Percentiles rank a stretch among this genome's conserved stretches.
Evolutionary conservation across 2,888 invertebrate genomes (phyloP).

Genomic region (Volucella bombylans): DNA sequence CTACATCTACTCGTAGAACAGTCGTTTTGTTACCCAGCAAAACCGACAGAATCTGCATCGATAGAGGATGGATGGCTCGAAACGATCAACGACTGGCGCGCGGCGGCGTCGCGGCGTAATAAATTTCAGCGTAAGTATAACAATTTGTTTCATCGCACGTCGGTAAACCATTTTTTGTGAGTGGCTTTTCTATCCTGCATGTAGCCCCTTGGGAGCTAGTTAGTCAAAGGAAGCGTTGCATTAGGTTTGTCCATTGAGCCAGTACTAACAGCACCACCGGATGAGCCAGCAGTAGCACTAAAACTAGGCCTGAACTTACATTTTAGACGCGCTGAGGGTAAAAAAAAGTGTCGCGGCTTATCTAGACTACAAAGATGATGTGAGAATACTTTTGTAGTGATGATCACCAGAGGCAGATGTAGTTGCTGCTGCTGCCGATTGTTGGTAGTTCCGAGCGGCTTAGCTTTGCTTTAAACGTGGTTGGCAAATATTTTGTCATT

Average conservation of each 20-base stretch:
- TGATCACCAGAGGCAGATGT: constrained; percentile 44
- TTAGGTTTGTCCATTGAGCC: constrained; percentile 30
- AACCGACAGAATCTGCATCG: constrained; percentile 65
- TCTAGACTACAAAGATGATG: constrained; percentile 65
- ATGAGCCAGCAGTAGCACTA: constrained; percentile 28
- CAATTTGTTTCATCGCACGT: constrained; percentile 71
- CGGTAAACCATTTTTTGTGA: constrained; percentile 52
- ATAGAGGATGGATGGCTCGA: constrained; percentile 50
- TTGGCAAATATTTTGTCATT: constrained; percentile 67
- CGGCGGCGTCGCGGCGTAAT: constrained; percentile 55
- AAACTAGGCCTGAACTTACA: constrained; percentile 47
- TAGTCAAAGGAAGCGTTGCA: constrained; percentile 71
- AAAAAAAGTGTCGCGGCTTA: constrained; percentile 69
- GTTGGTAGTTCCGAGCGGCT: constrained; percentile 51
- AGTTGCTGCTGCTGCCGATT: constrained; percentile 19
- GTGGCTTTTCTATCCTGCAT: constrained; percentile 19
- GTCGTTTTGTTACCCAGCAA: constrained; percentile 57
- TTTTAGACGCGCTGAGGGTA: constrained; percentile 17
- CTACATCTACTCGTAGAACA: constrained; percentile 15
- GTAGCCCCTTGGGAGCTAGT: constrained; percentile 67
- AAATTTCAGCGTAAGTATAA: constrained; percentile 72
- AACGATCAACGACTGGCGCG: constrained; percentile 13
- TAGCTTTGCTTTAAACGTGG: constrained; percentile 37
- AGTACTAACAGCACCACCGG: constrained; percentile 26
- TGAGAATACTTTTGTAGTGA: constrained; percentile 67